Evolutionary conservation across 2,888 invertebrate genomes (phyloP), one percentile per base, ranked within the genome.

Genomic region (Nowickia ferox): DNA sequence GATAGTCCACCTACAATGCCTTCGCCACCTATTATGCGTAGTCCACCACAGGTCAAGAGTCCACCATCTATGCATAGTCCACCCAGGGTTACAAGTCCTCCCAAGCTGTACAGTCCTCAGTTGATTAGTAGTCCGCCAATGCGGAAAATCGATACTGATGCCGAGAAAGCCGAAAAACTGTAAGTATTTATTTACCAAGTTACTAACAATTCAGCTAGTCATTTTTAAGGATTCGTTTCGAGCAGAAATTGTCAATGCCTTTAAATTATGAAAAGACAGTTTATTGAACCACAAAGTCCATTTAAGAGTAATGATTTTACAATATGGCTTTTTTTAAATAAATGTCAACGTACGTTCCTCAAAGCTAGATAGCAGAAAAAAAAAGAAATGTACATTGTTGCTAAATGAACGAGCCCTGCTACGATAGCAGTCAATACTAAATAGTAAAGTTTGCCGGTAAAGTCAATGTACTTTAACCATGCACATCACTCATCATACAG

Each of bases 1-100:
- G 91, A 91, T 42, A 87, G 91, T 22, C 90, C 91, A 10, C 91
- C 91, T 75, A 87, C 87, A 1, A 91, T 91, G 91, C 91, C 91
- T 44, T 91, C 91, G 66, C 91, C 91, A 0, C 91, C 91, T 40
- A 89, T 89, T 88, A 90, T 91, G 81, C 91, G 90, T 65, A 89
- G 90, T n/a, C 91, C 91, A 19, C 90, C 90, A 6, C 87, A 88
- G 4, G 48, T 89, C 22, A 90, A 89, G 75, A 90, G 89, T 84
- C 89, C 90, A 19, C 89, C 89, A 6, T 88, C 89, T 59, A 91
- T 91, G 90, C 90, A 91, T 78, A 91, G 91, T 81, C 91, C 91
- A 51, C 91, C 91, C 9, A 88, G 88, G 61, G 89, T 91, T 9
- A 90, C 90, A 1, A 91, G 90, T 69, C 91, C 91, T 19, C 91